Evolutionary conservation across 2,888 invertebrate genomes (phyloP), one percentile per base, ranked within the genome.

Genomic region (Quadriops clusia): DNA sequence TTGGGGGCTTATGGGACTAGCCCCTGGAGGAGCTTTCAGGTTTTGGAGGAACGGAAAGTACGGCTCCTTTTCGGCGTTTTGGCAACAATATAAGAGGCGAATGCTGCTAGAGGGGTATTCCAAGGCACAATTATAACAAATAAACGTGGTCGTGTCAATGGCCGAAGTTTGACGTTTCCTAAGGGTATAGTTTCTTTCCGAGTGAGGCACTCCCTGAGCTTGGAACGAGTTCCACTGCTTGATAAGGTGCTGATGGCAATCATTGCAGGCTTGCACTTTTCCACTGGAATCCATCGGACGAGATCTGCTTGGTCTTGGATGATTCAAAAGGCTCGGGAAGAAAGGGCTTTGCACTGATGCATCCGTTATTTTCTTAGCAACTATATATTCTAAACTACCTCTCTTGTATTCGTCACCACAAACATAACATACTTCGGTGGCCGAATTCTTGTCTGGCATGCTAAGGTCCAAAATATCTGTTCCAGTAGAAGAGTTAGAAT

Each of bases 391-490:
- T 15, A 87, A 69, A 41, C 85, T 82, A 40, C 86, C 86, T 33
- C 84, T 73, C 44, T 78, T 74, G 60, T 80, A 83, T 60, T 87
- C 86, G 56, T 86, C 86, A 11, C 89, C 89, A 61, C 89, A 89
- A 9, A 87, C 82, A 61, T 87, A 89, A 61, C 85, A 86, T 30
- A 87, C 86, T 63, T 87, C 86, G 12, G 85, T 86, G 46, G 81
- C 75, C 8, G 86, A 82, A 65, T 87, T 87, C 66, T 87, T 87
- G 62, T 87, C 87, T 7, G 87, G 87, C 87, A 89, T 87, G 38
- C 86, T 86, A 36, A 89, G 68, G 65, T 89, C 87, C 37, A 87
- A 66, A 48, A 86, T 86, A 56, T 85, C 85, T 20, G 84, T 77
- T 48, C 82, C 84, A n/a, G 75, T 72, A 23, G 69, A 67, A 1